phyloP scores from a whole-genome alignment of 2,113 vertebrate species.

The Melozone crissalis region DNA sequence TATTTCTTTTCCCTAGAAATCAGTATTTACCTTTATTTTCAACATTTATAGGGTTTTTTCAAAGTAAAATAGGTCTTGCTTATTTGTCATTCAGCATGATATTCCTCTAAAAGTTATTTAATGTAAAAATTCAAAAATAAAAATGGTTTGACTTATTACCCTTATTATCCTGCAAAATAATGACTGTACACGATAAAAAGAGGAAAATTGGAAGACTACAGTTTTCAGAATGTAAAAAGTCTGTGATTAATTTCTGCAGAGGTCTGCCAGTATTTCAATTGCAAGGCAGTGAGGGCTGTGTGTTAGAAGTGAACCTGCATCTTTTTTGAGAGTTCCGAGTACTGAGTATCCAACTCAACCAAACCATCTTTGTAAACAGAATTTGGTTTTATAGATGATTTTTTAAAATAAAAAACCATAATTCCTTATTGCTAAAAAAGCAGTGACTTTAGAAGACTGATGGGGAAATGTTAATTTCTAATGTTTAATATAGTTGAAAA shows the following conservation, averaged over 20 bases:
- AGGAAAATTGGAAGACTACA: fast-evolving
- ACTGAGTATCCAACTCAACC: not conserved
- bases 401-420: not conserved
- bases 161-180: not conserved
- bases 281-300: not conserved
- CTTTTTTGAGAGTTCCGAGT: not conserved
- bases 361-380: not conserved
- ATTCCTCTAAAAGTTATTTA: not conserved
- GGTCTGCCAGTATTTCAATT: not conserved
- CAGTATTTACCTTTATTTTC: not conserved
- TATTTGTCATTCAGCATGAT: not conserved
- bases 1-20: not conserved
- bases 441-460: not conserved
- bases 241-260: not conserved
- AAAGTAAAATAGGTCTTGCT: not conserved
- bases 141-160: not conserved
- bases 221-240: not conserved
- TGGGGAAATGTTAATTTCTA: not conserved
- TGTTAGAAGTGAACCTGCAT: not conserved
- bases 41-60: not conserved
- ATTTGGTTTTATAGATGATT: not conserved
- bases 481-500: not conserved
- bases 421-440: not conserved
- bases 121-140: not conserved
- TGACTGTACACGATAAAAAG: not conserved